phyloP scores from a whole-genome alignment of 2,888 invertebrate genomes.

The Synanthedon formicaeformis region DNA sequence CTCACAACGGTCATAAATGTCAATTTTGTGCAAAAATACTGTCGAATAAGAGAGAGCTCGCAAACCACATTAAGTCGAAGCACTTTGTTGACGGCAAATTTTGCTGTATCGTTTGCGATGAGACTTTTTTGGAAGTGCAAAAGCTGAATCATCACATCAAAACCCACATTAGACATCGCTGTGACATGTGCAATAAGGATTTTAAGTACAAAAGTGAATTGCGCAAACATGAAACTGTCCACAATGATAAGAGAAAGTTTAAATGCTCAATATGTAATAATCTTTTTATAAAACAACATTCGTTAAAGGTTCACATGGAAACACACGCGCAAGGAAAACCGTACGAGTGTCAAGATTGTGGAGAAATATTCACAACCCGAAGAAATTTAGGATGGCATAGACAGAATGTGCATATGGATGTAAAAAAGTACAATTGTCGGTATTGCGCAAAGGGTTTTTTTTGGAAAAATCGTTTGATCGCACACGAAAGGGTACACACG shows the following conservation, averaged over 20 bases:
- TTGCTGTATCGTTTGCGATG: background rate
- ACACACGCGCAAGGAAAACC: background rate
- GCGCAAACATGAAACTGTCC: background rate
- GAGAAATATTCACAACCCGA: too few relatives aligned
- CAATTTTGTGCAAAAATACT: background rate
- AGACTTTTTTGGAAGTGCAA: background rate
- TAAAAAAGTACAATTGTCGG: too few relatives aligned
- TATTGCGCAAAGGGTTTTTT: too few relatives aligned
- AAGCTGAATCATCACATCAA: background rate
- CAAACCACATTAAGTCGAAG: background rate
- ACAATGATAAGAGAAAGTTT: background rate
- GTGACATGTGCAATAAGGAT: background rate
- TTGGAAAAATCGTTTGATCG: too few relatives aligned
- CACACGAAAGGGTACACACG: too few relatives aligned
- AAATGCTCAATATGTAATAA: background rate
- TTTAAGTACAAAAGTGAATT: background rate
- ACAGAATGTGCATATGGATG: too few relatives aligned
- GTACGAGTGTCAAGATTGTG: background rate
- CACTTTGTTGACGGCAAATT: background rate
- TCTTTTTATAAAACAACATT: background rate
- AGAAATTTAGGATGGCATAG: too few relatives aligned
- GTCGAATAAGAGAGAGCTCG: background rate
- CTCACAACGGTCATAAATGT: background rate
- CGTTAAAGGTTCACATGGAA: background rate
- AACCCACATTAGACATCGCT: background rate